These are phyloP conservation scores for Diaphora mendica DNA, from an alignment of 2,888 invertebrate species.

Conservation along the genomic window DNA sequence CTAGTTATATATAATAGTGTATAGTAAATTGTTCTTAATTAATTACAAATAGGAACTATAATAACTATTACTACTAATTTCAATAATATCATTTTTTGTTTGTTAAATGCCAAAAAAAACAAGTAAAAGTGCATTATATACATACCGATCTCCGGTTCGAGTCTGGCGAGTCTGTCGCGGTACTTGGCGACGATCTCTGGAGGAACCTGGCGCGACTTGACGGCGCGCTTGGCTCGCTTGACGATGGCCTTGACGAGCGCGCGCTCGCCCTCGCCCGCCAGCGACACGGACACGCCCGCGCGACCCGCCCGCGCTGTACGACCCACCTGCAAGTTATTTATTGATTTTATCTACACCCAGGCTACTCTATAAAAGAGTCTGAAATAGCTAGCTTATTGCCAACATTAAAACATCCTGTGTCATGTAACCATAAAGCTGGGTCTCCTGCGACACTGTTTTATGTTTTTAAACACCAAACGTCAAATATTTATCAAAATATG, in stretches of 20 bases:
- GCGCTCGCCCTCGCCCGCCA: slow-evolving; percentile 97
- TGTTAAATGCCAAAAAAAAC: too few species aligned
- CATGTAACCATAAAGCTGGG: too few species aligned
- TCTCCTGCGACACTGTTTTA: too few species aligned
- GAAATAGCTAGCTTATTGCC: too few species aligned
- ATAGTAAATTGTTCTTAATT: not conserved
- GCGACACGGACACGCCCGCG: slow-evolving; percentile 96
- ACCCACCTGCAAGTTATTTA: slow-evolving; percentile 88
- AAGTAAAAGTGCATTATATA: not conserved
- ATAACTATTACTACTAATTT: too few species aligned
- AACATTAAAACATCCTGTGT: too few species aligned
- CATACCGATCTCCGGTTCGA: slow-evolving; percentile 92
- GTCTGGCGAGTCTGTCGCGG: slow-evolving; percentile 88
- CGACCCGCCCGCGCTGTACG: slow-evolving; percentile 98
- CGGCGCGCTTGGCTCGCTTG: slow-evolving; percentile 93
- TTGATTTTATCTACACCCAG: too few species aligned
- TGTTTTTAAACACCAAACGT: too few species aligned
- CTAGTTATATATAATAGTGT: too few species aligned
- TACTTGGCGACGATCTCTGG: slow-evolving; percentile 96
- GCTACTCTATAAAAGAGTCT: too few species aligned
- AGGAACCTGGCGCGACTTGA: slow-evolving; percentile 95
- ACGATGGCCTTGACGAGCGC: slow-evolving; percentile 96
- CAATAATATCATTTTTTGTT: too few species aligned
- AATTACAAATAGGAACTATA: not conserved
- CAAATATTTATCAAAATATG: too few species aligned